These are phyloP conservation scores for Thera britannica DNA, from an alignment of 2,888 invertebrate species.

Conservation along the genomic window DNA sequence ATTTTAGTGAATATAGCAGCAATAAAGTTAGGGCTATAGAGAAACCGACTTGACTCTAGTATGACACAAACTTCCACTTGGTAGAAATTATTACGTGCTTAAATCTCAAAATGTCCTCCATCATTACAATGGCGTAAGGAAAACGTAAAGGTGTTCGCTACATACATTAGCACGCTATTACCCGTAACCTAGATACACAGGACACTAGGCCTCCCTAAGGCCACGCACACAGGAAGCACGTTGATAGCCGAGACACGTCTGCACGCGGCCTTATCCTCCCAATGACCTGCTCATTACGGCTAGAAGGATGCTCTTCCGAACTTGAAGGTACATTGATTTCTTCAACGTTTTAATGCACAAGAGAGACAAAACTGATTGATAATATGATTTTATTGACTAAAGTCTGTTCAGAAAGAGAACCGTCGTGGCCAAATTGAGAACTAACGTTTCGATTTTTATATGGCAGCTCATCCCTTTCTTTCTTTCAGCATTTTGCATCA, in stretches of 20 bases:
- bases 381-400: too few relatives aligned
- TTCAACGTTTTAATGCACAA: neutral
- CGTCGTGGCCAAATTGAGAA: too few relatives aligned
- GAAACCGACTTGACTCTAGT: too few relatives aligned
- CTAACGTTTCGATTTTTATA: too few relatives aligned
- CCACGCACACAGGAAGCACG: conserved; percentile 27
- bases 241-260: conserved; percentile 26
- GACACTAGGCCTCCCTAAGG: conserved; percentile 19
- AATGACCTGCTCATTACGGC: conserved; percentile 19
- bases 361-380: too few relatives aligned
- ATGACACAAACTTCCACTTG: neutral
- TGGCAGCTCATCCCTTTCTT: too few relatives aligned
- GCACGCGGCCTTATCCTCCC: conserved; percentile 28
- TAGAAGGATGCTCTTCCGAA: conserved; percentile 11
- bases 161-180: conserved; percentile 3
- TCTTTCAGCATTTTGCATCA: too few relatives aligned
- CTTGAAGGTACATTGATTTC: neutral
- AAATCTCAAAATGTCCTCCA: neutral
- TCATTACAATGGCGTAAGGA: neutral
- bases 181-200: conserved; percentile 21
- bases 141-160: neutral
- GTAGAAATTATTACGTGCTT: too few relatives aligned
- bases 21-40: too few relatives aligned
- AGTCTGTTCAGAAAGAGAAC: too few relatives aligned
- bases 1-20: too few relatives aligned